phyloP scores from a whole-genome alignment of 2,888 invertebrate genomes.

The Tigriopus californicus region DNA sequence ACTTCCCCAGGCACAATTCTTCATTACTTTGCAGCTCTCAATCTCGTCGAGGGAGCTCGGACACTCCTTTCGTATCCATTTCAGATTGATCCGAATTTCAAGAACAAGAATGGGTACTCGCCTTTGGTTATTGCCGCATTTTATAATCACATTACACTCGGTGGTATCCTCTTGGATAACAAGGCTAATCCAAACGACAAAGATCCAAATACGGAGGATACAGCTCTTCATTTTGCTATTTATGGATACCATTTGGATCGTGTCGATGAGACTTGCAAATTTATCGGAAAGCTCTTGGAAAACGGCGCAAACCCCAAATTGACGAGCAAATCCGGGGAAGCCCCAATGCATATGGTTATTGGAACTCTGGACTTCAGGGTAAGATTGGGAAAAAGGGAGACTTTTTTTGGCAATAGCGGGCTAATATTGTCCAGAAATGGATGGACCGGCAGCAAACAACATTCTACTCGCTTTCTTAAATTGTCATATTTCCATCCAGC shows the following conservation, averaged over 20 bases:
- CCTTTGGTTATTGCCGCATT: slow-evolving; percentile 5
- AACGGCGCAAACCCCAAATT: background rate
- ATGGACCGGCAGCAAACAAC: no score
- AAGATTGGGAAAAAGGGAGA: background rate
- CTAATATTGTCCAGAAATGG: no score
- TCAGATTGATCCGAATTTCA: background rate
- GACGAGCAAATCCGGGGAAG: background rate
- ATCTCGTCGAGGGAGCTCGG: slow-evolving; percentile 1
- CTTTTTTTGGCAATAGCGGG: no score
- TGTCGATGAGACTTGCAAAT: slow-evolving; percentile 3
- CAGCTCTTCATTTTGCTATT: slow-evolving; percentile 4
- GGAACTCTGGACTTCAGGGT: slow-evolving; percentile 4
- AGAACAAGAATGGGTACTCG: slow-evolving; percentile 7
- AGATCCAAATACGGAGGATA: background rate
- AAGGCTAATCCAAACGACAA: background rate
- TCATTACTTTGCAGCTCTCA: slow-evolving; percentile 1
- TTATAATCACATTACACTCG: background rate
- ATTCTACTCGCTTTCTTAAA: no score
- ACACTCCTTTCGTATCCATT: slow-evolving; percentile 1
- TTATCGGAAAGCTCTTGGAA: slow-evolving; percentile 1
- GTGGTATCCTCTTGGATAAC: background rate
- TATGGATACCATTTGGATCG: background rate
- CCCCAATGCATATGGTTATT: slow-evolving; percentile 1
- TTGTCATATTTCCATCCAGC: background rate
- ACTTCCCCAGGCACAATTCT: slow-evolving; percentile 8